phyloP scores from a whole-genome alignment of 2,113 vertebrate genomes.

The Entelurus aequoreus region DNA sequence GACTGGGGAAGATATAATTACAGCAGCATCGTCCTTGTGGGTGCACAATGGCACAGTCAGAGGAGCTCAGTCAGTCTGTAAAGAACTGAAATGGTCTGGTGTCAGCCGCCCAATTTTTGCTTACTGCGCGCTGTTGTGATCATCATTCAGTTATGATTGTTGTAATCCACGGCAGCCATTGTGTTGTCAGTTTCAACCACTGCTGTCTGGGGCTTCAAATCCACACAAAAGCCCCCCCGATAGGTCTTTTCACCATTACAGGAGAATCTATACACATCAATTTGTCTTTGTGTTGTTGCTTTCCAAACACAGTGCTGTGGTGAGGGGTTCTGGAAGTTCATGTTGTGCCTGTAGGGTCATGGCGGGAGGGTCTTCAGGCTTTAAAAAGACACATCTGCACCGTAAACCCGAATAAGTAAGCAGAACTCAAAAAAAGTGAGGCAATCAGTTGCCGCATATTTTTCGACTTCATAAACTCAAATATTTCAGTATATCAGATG shows the following conservation, averaged over 20 bases:
- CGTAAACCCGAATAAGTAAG: too few relatives aligned
- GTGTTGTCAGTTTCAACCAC: constrained; percentile 76
- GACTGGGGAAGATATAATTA: background rate
- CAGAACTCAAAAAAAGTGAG: too few relatives aligned
- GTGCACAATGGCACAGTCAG: constrained; percentile 3
- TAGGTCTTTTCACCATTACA: constrained; percentile 62
- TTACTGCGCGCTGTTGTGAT: constrained; percentile 58
- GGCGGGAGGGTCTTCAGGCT: constrained; percentile 25
- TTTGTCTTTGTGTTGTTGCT: constrained; percentile 51
- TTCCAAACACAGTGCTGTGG: constrained; percentile 41
- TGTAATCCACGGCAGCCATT: constrained; percentile 64
- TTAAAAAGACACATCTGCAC: too few relatives aligned
- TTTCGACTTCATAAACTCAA: too few relatives aligned
- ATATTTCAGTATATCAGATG: too few relatives aligned
- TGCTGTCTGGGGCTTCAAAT: constrained; percentile 55
- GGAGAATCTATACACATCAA: constrained; percentile 69
- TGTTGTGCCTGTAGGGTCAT: constrained; percentile 40
- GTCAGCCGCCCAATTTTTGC: constrained; percentile 66
- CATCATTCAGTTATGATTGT: constrained; percentile 72
- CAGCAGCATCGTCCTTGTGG: constrained; percentile 1
- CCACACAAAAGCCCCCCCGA: constrained; percentile 44
- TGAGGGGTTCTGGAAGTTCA: constrained; percentile 18
- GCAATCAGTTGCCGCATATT: too few relatives aligned
- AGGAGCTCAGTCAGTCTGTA: constrained; percentile 25
- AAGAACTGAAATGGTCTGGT: constrained; percentile 35